phyloP scores from a whole-genome alignment of 2,113 vertebrate genomes.

The Melozone crissalis region DNA sequence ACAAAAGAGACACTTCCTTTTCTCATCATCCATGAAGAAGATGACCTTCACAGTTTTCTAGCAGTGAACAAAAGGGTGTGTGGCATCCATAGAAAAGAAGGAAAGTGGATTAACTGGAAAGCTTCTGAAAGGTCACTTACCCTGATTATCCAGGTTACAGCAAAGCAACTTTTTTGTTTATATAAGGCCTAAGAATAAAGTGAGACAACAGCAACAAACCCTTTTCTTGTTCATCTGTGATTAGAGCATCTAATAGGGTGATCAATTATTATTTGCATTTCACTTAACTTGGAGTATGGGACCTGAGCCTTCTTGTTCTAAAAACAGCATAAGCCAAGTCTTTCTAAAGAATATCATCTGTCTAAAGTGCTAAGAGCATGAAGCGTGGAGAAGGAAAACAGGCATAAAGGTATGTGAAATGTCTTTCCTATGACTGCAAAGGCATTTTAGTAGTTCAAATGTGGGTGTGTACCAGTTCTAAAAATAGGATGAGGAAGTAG shows the following conservation, averaged over 20 bases:
- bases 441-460: background rate
- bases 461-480: background rate
- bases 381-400: background rate
- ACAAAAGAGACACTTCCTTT: background rate
- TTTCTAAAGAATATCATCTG: background rate
- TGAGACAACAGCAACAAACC: background rate
- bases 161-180: background rate
- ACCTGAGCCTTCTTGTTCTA: background rate
- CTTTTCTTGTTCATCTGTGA: background rate
- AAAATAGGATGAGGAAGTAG: background rate
- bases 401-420: background rate
- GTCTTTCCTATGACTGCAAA: background rate
- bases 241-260: background rate
- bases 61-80: background rate
- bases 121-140: background rate
- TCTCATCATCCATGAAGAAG: background rate
- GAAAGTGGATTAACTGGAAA: background rate
- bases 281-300: background rate
- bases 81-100: background rate
- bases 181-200: background rate
- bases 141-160: background rate
- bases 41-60: background rate
- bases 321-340: background rate
- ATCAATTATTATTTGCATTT: background rate
- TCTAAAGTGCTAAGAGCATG: background rate